A percentile compares a stretch with the other conserved stretches of the same genome.
These are phyloP conservation scores for Peucedramus taeniatus DNA, from an alignment of 2,113 vertebrate genomes.

Conservation along the genomic window DNA sequence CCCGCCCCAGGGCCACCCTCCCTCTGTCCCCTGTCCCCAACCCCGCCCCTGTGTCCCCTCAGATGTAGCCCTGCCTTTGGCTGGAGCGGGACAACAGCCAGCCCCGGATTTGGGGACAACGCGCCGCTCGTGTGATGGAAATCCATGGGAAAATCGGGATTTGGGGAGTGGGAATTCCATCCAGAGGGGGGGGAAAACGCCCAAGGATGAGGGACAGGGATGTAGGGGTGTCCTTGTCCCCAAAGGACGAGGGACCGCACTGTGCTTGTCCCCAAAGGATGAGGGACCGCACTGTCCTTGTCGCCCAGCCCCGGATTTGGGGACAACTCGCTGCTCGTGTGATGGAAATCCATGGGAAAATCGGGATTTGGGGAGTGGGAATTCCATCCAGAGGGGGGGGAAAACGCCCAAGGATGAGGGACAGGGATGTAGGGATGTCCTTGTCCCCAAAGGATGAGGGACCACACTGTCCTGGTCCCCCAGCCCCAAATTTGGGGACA, in stretches of 20 bases:
- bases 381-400: too few relatives aligned
- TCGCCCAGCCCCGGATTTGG: too few relatives aligned
- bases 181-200: background rate
- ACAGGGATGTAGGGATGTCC: too few relatives aligned
- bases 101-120: background rate
- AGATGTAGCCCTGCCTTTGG: background rate
- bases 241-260: background rate
- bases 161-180: background rate
- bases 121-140: rapidly evolving
- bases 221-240: background rate
- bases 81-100: background rate
- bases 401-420: too few relatives aligned
- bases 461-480: too few relatives aligned
- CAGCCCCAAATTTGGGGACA: too few relatives aligned
- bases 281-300: too few relatives aligned
- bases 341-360: too few relatives aligned
- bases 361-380: too few relatives aligned
- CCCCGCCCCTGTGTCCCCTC: rapidly evolving
- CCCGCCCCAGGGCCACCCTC: background rate
- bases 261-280: background rate
- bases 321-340: too few relatives aligned
- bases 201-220: background rate
- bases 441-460: too few relatives aligned
- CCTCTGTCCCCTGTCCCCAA: background rate
- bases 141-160: background rate